Conservation (phyloP, 2,888 invertebrate genomes). For the Drosophila siamana region DNA sequence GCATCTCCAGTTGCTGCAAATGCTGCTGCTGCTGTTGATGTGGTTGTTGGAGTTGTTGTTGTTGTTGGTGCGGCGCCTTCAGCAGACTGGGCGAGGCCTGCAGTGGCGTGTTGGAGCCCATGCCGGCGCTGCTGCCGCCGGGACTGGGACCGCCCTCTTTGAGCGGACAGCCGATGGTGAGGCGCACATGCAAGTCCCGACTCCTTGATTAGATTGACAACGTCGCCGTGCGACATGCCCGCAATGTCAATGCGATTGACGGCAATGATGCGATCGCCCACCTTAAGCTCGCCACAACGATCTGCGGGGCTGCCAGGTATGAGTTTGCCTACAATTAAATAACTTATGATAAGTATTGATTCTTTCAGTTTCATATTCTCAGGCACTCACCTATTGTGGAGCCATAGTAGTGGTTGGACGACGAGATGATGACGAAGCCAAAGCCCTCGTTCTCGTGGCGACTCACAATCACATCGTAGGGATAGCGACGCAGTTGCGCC, state of each 20-base stretch:
- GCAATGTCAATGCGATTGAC: slow-evolving; percentile 97
- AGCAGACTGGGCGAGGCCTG: slow-evolving; percentile 66
- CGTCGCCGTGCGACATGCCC: slow-evolving; percentile 97
- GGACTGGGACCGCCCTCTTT: slow-evolving; percentile 77
- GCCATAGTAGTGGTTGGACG: slow-evolving; percentile 91
- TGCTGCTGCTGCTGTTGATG: slow-evolving; percentile 57
- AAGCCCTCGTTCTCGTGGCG: slow-evolving; percentile 98
- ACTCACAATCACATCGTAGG: slow-evolving; percentile 96
- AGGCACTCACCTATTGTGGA: slow-evolving; percentile 94
- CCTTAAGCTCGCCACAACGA: slow-evolving; percentile 94
- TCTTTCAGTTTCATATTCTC: no score
- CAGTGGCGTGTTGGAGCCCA: slow-evolving; percentile 75
- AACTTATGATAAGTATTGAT: no score
- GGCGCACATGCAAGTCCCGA: slow-evolving; percentile 96
- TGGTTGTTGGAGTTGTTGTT: slow-evolving; percentile 70
- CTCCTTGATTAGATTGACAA: slow-evolving; percentile 98
- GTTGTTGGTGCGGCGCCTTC: slow-evolving; percentile 69
- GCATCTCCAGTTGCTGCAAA: slow-evolving; percentile 60
- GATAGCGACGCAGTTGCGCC: slow-evolving; percentile 84
- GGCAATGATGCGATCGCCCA: slow-evolving; percentile 97
- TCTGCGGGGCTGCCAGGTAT: slow-evolving; percentile 98
- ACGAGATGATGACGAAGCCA: slow-evolving; percentile 99
- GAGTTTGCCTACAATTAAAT: slow-evolving; percentile 90
- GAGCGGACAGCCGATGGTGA: slow-evolving; percentile 88
- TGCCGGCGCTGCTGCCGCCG: slow-evolving; percentile 61